Base-by-base conservation (phyloP, 2,888 invertebrate species). In the Diachrysia chrysitis region DNA sequence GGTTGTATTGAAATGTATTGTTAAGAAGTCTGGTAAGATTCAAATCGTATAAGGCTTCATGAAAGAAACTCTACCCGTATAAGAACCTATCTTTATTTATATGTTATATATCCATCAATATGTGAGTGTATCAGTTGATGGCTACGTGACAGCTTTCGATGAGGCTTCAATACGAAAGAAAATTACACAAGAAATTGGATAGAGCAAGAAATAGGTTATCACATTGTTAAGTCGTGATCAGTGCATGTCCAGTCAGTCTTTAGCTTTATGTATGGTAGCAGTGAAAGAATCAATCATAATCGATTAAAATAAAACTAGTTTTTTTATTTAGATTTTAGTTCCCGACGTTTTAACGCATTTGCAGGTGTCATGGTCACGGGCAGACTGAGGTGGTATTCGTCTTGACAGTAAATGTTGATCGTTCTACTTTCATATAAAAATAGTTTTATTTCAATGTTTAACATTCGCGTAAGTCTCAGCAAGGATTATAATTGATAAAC, bases 111-210 rank as follows among this genome's bases (percentile, higher is more conserved):
- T 21, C n/a, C n/a, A 10, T 51, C n/a, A n/a, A 3, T 51, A 21
- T 51, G 21, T 51, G 21, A 19, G 75, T 66, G 77, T 79, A 84
- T 87, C 89, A 90, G 83, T 83, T 78, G 79, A 75, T 76, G 74
- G 69, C 66, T 60, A 64, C 87, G 87, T 87, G 91, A 82, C 78
- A 78, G 80, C 78, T 71, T 77, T 81, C 64, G 74, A 85, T 84
- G 78, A 80, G 87, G 87, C 85, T 89, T 88, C 89, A 56, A 76
- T 76, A 67, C 79, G 73, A 65, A 69, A 69, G 81, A 74, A 84
- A 85, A 87, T 87, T 87, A 83, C 84, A 71, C 63, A 67, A 74
- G 70, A 76, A 71, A 82, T 71, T 73, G 54, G 73, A 75, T 72
- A 60, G 60, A 75, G 67, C 66, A 69, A 73, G 60, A 66, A 72